Percentiles rank a stretch among this genome's conserved stretches.
Evolutionary conservation across 1,140 invertebrate genomes (phyloP).

Genomic region (Drosophila sp.): DNA sequence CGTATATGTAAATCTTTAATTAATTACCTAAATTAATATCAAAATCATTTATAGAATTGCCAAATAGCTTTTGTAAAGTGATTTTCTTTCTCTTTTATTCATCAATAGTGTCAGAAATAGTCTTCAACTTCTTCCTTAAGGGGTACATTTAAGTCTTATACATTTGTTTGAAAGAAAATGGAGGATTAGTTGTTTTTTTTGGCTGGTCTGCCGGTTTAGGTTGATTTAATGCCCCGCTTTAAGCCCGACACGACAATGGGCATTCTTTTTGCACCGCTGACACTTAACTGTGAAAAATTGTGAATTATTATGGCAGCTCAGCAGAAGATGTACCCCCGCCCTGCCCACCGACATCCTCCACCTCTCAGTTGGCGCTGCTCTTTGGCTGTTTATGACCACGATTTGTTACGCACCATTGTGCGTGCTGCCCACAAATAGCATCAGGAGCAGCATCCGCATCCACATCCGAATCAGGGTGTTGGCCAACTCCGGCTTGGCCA

Average conservation of each 20-base stretch:
- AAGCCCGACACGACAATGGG: constrained; percentile 53
- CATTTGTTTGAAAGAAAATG: not conserved
- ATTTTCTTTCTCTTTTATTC: no score
- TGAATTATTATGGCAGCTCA: constrained; percentile 77
- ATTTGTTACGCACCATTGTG: constrained; percentile 80
- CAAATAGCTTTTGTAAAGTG: no score
- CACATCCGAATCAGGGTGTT: constrained; percentile 22
- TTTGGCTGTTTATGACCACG: constrained; percentile 73
- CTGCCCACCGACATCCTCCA: not conserved
- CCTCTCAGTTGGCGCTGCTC: not conserved
- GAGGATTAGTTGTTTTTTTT: constrained; percentile 42
- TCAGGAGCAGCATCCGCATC: constrained; percentile 38
- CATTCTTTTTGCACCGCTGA: constrained; percentile 64
- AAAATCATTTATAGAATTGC: no score
- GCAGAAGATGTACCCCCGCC: not conserved
- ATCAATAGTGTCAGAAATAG: no score
- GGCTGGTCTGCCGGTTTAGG: constrained; percentile 28
- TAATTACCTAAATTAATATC: no score
- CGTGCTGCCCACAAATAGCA: constrained; percentile 61
- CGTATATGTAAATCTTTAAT: no score
- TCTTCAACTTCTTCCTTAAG: no score
- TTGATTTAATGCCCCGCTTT: constrained; percentile 76
- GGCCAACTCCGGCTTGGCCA: constrained; percentile 15
- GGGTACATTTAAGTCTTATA: no score
- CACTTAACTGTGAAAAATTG: constrained; percentile 81